Base-by-base conservation (phyloP, 2,888 invertebrate species). In the Heliothis peltigera region DNA sequence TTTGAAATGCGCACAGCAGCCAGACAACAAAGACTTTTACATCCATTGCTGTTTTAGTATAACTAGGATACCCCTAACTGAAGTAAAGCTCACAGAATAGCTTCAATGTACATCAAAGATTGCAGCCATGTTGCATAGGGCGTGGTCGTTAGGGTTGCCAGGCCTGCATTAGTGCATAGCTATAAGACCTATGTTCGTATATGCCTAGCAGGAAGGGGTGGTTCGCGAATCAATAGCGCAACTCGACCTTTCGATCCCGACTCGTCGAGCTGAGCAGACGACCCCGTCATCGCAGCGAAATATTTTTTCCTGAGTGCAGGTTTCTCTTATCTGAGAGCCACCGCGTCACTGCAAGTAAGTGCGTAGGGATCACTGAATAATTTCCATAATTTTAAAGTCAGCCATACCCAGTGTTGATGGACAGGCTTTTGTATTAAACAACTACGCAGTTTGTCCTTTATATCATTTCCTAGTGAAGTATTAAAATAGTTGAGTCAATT, bases 61-160 rank as follows among this genome's bases (percentile, higher is more conserved):
- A 25, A 6, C n/a, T n/a, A 10, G 1, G 12, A 10, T 19, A 4
- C 17, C 1, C n/a, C 51, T 10, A 35, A 8, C n/a, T 7, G 4
- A 4, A 21, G 10, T 10, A 10, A 18, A 43, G 17, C 0, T 1
- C 0, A 18, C 19, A 22, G 18, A 10, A 32, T 39, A 44, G 12
- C 32, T 25, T 51, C 70, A 52, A 63, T 70, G 62, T 70, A 68
- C 32, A 44, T 61, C 48, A 17, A 42, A 69, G 49, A 5, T 0
- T 15, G 22, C 53, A 17, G 25, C 42, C 42, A 10, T 5, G 18
- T 46, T 18, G 4, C 25, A 17, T 12, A 21, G 52, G 68, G 68
- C 42, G 46, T n/a, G 7, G 28, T 17, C 2, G 47, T 3, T 21
- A 42, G 44, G 65, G 55, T 19, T 18, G 19, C 5, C 51, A 42